Evolutionary conservation across 1,140 invertebrate genomes (phyloP).

Genomic region (Neodiprion lecontei): DNA sequence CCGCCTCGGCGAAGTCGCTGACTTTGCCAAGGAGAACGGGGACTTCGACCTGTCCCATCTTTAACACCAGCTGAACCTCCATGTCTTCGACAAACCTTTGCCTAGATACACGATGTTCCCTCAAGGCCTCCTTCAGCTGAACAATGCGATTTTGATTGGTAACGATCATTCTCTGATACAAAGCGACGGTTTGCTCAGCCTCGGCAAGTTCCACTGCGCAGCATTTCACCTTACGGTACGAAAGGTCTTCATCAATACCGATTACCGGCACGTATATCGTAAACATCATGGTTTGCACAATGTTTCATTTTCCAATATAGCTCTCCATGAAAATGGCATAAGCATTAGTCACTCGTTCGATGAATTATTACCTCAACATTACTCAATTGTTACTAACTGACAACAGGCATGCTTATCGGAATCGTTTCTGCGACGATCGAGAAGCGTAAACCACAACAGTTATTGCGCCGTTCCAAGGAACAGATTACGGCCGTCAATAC

Average conservation of each 20-base stretch:
- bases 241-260: neutral
- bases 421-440: too few relatives aligned
- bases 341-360: neutral
- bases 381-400: too few relatives aligned
- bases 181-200: slow-evolving; percentile 54
- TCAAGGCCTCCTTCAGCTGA: slow-evolving; percentile 24
- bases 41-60: slow-evolving; percentile 68
- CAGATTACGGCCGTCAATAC: too few relatives aligned
- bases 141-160: slow-evolving; percentile 21
- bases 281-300: slow-evolving; percentile 4
- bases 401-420: too few relatives aligned
- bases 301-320: slow-evolving; percentile 17
- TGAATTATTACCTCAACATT: too few relatives aligned
- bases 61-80: slow-evolving; percentile 63
- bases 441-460: too few relatives aligned
- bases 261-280: neutral
- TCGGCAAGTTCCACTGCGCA: slow-evolving; percentile 54
- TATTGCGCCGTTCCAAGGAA: too few relatives aligned
- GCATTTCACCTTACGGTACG: slow-evolving; percentile 39
- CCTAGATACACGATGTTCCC: slow-evolving; percentile 30
- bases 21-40: slow-evolving; percentile 57
- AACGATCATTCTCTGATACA: slow-evolving; percentile 47
- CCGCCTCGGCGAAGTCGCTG: slow-evolving; percentile 65
- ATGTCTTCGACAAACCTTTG: slow-evolving; percentile 44
- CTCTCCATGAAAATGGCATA: neutral